These are phyloP conservation scores for Okapia johnstoni DNA, from an alignment of 2,113 vertebrate genomes.

Conservation along the genomic window DNA sequence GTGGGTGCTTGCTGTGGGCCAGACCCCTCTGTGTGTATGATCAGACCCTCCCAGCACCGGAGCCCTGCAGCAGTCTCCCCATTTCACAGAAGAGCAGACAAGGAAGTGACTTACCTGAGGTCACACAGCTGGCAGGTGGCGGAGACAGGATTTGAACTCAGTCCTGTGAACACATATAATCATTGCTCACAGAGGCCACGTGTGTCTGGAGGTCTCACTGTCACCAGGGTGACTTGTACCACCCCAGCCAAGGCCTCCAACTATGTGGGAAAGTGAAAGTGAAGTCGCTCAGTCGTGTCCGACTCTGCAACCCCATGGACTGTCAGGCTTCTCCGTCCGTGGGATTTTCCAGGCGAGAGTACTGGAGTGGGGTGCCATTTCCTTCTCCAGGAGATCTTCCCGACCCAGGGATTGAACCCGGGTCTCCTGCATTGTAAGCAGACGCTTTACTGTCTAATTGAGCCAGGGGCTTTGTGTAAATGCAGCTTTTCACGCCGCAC, in stretches of 20 bases:
- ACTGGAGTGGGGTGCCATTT: no score
- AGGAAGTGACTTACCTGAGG: no score
- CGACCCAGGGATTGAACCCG: no score
- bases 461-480: no score
- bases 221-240: neutral
- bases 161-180: accelerated
- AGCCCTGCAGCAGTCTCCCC: neutral
- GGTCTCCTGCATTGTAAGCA: no score
- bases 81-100: neutral
- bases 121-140: neutral
- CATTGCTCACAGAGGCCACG: neutral
- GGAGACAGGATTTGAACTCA: neutral
- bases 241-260: neutral
- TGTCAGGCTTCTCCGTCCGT: no score
- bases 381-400: no score
- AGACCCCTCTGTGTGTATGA: neutral
- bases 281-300: no score
- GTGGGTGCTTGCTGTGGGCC: neutral
- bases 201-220: neutral
- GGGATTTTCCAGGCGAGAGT: no score
- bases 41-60: neutral
- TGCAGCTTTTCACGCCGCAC: neutral
- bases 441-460: no score
- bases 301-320: no score
- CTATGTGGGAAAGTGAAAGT: no score